Conservation (phyloP, 2,113 vertebrate genomes). For the Ctenomys sociabilis region DNA sequence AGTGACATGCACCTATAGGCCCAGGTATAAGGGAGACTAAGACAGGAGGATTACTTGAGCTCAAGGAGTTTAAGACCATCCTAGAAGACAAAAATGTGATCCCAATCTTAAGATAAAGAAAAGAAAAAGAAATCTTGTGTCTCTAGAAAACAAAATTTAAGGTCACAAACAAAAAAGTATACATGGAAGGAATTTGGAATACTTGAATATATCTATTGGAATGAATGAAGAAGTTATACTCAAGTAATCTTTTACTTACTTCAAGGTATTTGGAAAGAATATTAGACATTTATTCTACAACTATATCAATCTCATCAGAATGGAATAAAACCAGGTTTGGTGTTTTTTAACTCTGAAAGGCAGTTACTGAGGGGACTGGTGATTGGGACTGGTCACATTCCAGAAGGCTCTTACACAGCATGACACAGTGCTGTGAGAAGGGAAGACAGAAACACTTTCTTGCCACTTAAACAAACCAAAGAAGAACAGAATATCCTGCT, state of each 20-base stretch:
- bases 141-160: constrained; percentile 1
- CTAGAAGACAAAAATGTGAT: neutral
- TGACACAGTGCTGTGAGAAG: neutral
- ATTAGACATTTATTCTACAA: neutral
- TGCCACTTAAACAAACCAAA: neutral
- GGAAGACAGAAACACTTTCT: neutral
- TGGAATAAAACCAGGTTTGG: neutral
- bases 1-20: neutral
- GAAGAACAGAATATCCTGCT: neutral
- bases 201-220: neutral
- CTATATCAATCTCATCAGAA: neutral
- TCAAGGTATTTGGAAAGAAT: neutral
- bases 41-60: too few species aligned
- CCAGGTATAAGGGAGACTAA: neutral
- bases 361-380: neutral
- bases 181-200: neutral
- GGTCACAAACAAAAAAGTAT: neutral
- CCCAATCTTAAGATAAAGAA: neutral
- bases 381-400: neutral
- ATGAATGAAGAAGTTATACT: neutral
- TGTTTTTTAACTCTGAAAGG: neutral
- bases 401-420: neutral
- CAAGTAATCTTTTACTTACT: neutral
- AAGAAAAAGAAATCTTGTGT: neutral
- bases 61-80: neutral